Conservation (phyloP, 2,113 vertebrate genomes). For the Pelobates fuscus region DNA sequence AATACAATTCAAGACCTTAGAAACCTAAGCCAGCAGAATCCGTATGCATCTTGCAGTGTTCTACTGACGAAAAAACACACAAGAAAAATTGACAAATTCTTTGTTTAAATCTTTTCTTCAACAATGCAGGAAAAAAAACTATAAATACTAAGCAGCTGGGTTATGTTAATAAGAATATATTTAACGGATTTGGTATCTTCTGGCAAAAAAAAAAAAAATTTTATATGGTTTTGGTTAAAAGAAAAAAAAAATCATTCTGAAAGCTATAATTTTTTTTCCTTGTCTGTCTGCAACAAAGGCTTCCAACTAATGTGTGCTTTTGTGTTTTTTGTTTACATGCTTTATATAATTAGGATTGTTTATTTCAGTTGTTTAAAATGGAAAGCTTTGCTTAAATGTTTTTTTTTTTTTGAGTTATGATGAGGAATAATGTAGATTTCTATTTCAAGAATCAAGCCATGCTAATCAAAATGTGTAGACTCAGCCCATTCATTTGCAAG, state of each 20-base stretch:
- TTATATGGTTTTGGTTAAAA: constrained; percentile 74
- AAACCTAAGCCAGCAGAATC: constrained; percentile 64
- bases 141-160: constrained; percentile 77
- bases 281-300: background rate
- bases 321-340: background rate
- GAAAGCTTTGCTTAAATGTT: background rate
- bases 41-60: background rate
- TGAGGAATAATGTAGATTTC: constrained; percentile 1
- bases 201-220: constrained; percentile 77
- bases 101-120: constrained; percentile 54
- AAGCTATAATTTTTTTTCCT: background rate
- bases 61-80: background rate
- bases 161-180: constrained; percentile 66
- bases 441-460: constrained; percentile 4
- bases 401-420: constrained; percentile 5
- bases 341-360: background rate
- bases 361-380: background rate
- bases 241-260: constrained; percentile 51
- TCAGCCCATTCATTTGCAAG: background rate
- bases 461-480: background rate
- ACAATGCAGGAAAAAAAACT: constrained; percentile 37
- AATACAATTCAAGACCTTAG: constrained; percentile 55
- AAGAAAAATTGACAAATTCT: constrained; percentile 47
- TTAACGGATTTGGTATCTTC: constrained; percentile 75
- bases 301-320: background rate